phyloP scores from a whole-genome alignment of 2,888 invertebrate species.

The Idaea biselata region DNA sequence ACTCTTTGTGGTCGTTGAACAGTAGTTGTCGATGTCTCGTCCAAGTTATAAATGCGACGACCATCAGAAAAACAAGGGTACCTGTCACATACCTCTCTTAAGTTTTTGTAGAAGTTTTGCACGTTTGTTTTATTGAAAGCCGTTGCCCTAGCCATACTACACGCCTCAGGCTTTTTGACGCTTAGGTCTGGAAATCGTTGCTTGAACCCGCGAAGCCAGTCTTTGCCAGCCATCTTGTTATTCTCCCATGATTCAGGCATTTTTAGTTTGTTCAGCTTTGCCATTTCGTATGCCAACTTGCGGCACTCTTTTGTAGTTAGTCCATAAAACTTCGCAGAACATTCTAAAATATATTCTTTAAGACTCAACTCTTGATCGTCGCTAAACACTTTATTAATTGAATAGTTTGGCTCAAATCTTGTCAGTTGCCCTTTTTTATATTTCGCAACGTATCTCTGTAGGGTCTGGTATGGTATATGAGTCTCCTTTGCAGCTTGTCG shows the following conservation, averaged over 20 bases:
- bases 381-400: too few species aligned
- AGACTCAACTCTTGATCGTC: neutral
- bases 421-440: too few species aligned
- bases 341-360: neutral
- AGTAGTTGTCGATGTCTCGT: too few species aligned
- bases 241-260: constrained; percentile 9
- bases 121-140: constrained; percentile 17
- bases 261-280: constrained; percentile 17
- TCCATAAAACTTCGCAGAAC: constrained; percentile 4
- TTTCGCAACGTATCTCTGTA: too few species aligned
- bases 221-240: constrained; percentile 14
- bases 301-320: constrained; percentile 16
- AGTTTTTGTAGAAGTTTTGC: constrained; percentile 7
- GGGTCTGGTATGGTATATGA: too few species aligned
- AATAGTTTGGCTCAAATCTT: too few species aligned
- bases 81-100: constrained; percentile 12
- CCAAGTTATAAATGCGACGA: constrained; percentile 25
- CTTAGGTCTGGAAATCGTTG: constrained; percentile 12
- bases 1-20: too few species aligned
- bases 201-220: constrained; percentile 15
- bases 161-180: constrained; percentile 18
- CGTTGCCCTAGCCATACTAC: constrained; percentile 17
- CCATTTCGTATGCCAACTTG: constrained; percentile 18
- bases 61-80: constrained; percentile 21
- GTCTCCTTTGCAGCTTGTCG: too few species aligned